Conservation (phyloP, 1,140 invertebrate species). For the Tetranychus cinnabarinus region DNA sequence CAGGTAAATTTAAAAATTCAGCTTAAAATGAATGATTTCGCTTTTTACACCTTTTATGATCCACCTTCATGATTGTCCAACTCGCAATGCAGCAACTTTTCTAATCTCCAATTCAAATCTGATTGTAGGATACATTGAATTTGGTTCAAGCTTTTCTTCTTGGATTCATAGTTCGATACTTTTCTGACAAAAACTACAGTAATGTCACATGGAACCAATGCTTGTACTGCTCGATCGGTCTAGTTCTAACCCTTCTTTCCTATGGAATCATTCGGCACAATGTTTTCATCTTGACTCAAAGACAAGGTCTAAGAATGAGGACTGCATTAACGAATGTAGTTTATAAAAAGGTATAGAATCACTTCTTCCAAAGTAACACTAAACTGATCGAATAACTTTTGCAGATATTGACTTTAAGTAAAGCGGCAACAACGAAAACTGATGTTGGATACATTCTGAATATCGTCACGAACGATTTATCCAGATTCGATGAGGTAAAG, state of each 20-base stretch:
- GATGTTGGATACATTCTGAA: conserved; percentile 73
- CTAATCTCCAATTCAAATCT: too few relatives aligned
- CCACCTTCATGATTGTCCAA: too few relatives aligned
- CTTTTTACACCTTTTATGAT: too few relatives aligned
- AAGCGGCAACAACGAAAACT: conserved; percentile 41
- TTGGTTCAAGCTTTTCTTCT: neutral
- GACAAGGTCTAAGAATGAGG: neutral
- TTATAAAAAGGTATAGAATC: neutral
- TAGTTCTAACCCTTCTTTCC: neutral
- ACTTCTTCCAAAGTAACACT: too few relatives aligned
- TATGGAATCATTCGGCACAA: neutral
- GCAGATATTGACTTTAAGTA: conserved; percentile 21
- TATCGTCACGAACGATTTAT: conserved; percentile 57
- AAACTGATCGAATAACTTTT: neutral
- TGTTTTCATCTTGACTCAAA: neutral
- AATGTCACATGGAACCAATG: neutral
- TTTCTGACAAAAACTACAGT: neutral
- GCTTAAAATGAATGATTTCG: too few relatives aligned
- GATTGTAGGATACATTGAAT: neutral
- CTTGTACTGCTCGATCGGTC: neutral
- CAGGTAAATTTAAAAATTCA: too few relatives aligned
- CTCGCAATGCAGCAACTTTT: too few relatives aligned
- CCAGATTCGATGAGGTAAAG: conserved; percentile 5
- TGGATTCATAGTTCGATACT: neutral
- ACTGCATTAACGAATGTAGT: neutral